Percentiles rank a stretch among this genome's conserved stretches.
Conservation (phyloP, 2,888 invertebrate species). For the Zootermopsis nevadensis region DNA sequence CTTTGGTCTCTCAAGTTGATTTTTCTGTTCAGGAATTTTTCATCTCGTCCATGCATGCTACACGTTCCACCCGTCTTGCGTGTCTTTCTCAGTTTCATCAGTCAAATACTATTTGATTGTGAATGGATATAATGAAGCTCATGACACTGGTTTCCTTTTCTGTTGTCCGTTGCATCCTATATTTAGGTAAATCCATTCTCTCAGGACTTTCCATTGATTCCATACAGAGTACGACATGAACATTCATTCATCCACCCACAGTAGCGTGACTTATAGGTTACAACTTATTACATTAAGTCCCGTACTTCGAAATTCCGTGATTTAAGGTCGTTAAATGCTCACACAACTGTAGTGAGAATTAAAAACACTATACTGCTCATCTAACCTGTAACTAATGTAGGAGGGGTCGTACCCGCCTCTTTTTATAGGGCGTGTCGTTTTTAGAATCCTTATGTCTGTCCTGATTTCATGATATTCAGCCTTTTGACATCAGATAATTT, state of each 20-base stretch:
- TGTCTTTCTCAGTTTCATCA: too few relatives aligned
- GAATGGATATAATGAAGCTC: too few relatives aligned
- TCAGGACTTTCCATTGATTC: not conserved
- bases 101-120: too few relatives aligned
- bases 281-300: not conserved
- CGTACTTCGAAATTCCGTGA: constrained; percentile 33
- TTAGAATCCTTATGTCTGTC: not conserved
- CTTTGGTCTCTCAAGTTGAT: too few relatives aligned
- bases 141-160: too few relatives aligned
- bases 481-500: not conserved
- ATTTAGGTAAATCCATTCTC: too few relatives aligned
- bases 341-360: constrained; percentile 21
- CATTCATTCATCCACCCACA: constrained; percentile 8
- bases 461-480: not conserved
- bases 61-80: too few relatives aligned
- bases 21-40: too few relatives aligned
- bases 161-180: too few relatives aligned
- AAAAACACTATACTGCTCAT: constrained; percentile 1
- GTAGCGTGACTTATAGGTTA: not conserved
- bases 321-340: constrained; percentile 38
- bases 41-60: too few relatives aligned
- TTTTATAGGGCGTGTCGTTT: not conserved
- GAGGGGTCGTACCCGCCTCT: not conserved
- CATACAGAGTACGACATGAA: not conserved
- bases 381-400: constrained; percentile 5